Evolutionary conservation across 2,113 vertebrate genomes (phyloP).

Genomic region (Anguilla rostrata): DNA sequence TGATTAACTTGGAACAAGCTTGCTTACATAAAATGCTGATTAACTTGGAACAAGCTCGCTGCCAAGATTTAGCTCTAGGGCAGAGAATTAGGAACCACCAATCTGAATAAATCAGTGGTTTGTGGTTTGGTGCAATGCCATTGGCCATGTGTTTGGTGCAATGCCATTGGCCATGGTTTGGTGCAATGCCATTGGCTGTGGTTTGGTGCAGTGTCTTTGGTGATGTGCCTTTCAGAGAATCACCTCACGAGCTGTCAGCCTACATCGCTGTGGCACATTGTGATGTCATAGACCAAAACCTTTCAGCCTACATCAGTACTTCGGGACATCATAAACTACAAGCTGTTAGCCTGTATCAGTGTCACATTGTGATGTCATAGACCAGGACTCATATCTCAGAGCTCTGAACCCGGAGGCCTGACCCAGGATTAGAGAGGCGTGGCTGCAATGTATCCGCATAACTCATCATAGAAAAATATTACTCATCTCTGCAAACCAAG

Average conservation of each 20-base stretch:
- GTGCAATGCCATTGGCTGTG: neutral
- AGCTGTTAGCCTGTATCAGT: neutral
- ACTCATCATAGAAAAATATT: neutral
- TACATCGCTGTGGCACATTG: neutral
- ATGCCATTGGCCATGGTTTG: too few relatives aligned
- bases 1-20: neutral
- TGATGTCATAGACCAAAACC: too few relatives aligned
- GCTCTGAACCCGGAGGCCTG: constrained; percentile 32
- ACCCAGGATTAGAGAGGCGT: constrained; percentile 44
- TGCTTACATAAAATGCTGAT: neutral
- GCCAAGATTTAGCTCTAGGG: neutral
- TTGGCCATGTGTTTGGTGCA: too few relatives aligned
- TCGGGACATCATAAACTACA: neutral
- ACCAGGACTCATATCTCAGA: too few relatives aligned
- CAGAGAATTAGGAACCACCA: neutral
- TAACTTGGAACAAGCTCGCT: neutral
- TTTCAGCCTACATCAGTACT: neutral
- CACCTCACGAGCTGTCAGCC: neutral
- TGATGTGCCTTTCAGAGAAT: too few relatives aligned
- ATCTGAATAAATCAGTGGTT: too few relatives aligned
- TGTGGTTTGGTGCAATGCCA: too few relatives aligned
- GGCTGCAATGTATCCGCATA: constrained; percentile 37
- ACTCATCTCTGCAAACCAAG: neutral
- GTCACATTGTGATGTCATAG: too few relatives aligned
- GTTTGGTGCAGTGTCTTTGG: neutral